phyloP scores from a whole-genome alignment of 2,113 vertebrate species.

The Plecotus auritus region DNA sequence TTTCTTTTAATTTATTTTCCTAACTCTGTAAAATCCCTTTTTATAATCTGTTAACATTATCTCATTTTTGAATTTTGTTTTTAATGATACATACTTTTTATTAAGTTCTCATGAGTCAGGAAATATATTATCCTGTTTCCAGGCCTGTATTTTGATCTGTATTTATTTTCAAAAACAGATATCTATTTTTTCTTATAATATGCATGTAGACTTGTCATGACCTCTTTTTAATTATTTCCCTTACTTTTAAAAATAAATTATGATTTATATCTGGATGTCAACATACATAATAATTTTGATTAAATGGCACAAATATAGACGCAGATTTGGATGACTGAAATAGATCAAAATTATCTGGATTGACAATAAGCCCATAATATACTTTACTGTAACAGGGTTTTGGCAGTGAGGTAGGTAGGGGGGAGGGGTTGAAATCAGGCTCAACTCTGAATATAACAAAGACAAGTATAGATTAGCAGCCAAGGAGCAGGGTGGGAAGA shows the following conservation, averaged over 20 bases:
- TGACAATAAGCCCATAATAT: slow-evolving; percentile 16
- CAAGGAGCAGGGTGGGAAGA: not conserved
- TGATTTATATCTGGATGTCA: slow-evolving; percentile 5
- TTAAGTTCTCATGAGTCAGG: not conserved
- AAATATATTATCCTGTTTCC: not conserved
- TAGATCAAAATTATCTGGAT: slow-evolving; percentile 36
- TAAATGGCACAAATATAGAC: slow-evolving; percentile 48
- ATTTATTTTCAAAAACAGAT: not conserved
- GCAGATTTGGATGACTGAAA: slow-evolving; percentile 45
- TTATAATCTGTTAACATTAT: not conserved
- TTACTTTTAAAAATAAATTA: not conserved
- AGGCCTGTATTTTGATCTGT: not conserved
- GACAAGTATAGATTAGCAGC: not conserved
- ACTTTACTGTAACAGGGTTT: not conserved
- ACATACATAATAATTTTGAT: slow-evolving; percentile 52
- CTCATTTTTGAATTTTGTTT: not conserved
- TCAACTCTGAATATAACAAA: not conserved
- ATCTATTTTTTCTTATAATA: not conserved
- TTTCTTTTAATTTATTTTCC: not conserved
- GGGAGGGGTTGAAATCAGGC: not conserved
- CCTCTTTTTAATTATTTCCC: not conserved
- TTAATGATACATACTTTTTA: not conserved
- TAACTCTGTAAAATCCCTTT: not conserved
- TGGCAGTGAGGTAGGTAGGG: not conserved
- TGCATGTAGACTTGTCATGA: not conserved